Conservation (phyloP, 2,888 invertebrate species). For the Lithosia quadra region DNA sequence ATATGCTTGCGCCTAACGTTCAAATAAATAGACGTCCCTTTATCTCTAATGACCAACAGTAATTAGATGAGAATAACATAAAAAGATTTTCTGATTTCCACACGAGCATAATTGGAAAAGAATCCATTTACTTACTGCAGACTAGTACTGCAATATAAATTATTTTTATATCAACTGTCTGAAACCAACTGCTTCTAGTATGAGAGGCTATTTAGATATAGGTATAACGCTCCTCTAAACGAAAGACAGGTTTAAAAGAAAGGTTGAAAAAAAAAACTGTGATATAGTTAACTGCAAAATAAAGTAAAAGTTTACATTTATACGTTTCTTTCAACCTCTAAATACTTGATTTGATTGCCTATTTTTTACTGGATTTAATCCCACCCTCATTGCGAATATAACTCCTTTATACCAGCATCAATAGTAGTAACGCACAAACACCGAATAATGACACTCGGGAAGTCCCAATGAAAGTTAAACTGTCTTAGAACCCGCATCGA, state of each 20-base stretch:
- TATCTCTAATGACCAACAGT: not conserved
- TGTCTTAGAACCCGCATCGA: no score
- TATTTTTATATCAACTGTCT: not conserved
- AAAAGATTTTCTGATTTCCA: not conserved
- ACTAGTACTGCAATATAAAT: not conserved
- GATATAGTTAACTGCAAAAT: not conserved
- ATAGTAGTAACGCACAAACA: no score
- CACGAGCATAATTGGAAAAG: no score
- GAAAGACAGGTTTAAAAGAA: not conserved
- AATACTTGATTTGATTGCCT: no score
- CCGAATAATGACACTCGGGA: no score
- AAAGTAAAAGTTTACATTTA: not conserved
- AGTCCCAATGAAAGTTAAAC: no score
- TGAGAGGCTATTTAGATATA: not conserved
- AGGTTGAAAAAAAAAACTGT: not conserved
- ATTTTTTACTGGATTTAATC: no score
- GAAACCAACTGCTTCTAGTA: not conserved
- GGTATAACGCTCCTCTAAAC: not conserved
- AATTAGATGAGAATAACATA: not conserved
- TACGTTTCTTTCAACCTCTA: no score
- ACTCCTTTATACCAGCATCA: no score
- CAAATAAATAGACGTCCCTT: not conserved
- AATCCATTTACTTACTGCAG: no score
- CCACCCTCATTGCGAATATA: no score
- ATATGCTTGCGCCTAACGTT: conserved; percentile 1